Conservation (phyloP, 2,113 vertebrate species). For the Symphodus melops region DNA sequence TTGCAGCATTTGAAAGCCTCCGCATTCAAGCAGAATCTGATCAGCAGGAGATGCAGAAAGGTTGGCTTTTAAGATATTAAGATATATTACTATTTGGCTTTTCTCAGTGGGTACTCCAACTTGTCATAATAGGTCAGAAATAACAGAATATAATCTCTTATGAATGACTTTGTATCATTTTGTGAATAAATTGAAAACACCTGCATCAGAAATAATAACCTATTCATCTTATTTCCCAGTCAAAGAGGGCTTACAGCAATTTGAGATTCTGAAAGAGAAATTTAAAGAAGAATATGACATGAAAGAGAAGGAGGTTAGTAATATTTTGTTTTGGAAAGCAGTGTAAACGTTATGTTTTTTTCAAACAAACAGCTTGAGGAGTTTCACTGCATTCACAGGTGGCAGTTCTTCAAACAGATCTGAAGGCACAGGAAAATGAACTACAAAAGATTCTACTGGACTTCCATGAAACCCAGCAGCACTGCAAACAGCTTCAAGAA, state of each 20-base stretch:
- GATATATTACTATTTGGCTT: neutral
- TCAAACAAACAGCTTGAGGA: neutral
- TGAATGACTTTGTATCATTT: neutral
- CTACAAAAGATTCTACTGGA: slow-evolving; percentile 80
- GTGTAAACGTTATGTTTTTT: neutral
- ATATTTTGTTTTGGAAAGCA: neutral
- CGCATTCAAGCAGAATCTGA: slow-evolving; percentile 85
- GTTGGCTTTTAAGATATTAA: slow-evolving; percentile 45
- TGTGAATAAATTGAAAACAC: neutral
- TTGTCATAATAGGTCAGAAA: neutral
- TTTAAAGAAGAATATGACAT: slow-evolving; percentile 81
- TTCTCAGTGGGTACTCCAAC: neutral
- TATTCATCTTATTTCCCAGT: slow-evolving; percentile 78
- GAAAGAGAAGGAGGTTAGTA: slow-evolving; percentile 89
- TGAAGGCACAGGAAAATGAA: slow-evolving; percentile 82
- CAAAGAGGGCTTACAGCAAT: slow-evolving; percentile 86
- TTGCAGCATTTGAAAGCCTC: slow-evolving; percentile 89
- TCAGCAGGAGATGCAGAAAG: slow-evolving; percentile 87
- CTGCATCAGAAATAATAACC: neutral
- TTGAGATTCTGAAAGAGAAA: slow-evolving; percentile 84
- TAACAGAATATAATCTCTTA: neutral
- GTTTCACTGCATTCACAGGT: slow-evolving; percentile 78
- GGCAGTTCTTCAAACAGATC: slow-evolving; percentile 78
- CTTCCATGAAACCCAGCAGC: slow-evolving; percentile 82
- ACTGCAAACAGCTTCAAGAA: slow-evolving; percentile 82